These are phyloP conservation scores for Siniperca undulata DNA, from an alignment of 2,797 vertebrate genomes.

Conservation along the genomic window DNA sequence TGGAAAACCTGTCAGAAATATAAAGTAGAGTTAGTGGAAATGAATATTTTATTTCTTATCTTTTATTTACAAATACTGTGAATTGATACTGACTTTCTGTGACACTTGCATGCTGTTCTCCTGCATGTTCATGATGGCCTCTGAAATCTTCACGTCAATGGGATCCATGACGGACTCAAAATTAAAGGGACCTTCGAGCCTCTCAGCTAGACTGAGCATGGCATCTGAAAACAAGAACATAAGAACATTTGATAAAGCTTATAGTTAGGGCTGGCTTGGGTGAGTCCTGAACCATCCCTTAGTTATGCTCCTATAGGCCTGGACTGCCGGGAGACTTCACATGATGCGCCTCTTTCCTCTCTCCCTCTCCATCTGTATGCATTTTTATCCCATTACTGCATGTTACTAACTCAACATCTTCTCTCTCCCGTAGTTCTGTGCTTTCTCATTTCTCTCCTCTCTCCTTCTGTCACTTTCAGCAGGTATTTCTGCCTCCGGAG, in stretches of 20 bases:
- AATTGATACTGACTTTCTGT: conserved; percentile 88
- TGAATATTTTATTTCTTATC: neutral
- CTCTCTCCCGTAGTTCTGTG: too few species aligned
- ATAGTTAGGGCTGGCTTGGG: too few species aligned
- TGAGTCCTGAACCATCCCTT: too few species aligned
- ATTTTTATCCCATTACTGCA: too few species aligned
- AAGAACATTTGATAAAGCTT: neutral
- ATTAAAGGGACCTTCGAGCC: conserved; percentile 97
- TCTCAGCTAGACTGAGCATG: conserved; percentile 93
- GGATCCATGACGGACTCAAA: conserved; percentile 97
- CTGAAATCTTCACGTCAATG: conserved; percentile 97
- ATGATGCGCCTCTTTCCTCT: too few species aligned
- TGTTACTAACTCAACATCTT: too few species aligned
- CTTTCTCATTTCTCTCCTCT: too few species aligned
- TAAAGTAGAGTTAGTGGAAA: neutral
- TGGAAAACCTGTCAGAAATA: conserved; percentile 91
- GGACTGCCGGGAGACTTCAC: too few species aligned
- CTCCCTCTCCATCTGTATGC: too few species aligned
- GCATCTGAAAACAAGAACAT: conserved; percentile 84
- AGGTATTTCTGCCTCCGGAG: too few species aligned
- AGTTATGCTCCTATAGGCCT: too few species aligned
- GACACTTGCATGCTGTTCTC: conserved; percentile 98
- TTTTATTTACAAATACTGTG: neutral
- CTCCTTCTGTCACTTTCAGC: too few species aligned
- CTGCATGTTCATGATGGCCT: conserved; percentile 99